phyloP scores from a whole-genome alignment of 2,888 invertebrate species.

The Lamellibrachia satsuma region DNA sequence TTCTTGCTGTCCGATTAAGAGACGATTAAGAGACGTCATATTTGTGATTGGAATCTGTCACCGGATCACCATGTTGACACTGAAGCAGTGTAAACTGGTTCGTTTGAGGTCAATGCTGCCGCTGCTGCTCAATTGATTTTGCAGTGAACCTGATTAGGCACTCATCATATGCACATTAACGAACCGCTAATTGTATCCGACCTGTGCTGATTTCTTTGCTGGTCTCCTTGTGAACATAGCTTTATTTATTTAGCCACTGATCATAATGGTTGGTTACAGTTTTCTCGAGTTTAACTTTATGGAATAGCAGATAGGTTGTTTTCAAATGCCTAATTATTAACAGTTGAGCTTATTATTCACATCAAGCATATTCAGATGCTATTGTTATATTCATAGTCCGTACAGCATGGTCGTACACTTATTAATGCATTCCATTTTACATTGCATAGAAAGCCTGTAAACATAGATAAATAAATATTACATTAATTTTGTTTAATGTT shows the following conservation, averaged over 20 bases:
- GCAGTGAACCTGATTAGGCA: slow-evolving; percentile 17
- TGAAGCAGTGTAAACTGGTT: slow-evolving; percentile 5
- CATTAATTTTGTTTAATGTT: background rate
- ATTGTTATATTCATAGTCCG: background rate
- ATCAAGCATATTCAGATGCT: no score
- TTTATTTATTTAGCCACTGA: slow-evolving; percentile 6
- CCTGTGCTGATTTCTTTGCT: slow-evolving; percentile 8
- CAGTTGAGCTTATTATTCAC: background rate
- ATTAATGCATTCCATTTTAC: background rate
- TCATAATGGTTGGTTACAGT: background rate
- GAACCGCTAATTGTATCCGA: slow-evolving; percentile 8
- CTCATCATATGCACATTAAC: slow-evolving; percentile 13
- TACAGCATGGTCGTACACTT: background rate
- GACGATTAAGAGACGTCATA: background rate
- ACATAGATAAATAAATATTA: background rate
- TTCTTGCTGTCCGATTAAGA: no score
- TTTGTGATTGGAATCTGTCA: background rate
- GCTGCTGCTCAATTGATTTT: slow-evolving; percentile 13
- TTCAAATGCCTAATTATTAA: background rate
- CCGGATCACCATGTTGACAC: background rate
- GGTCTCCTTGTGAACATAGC: background rate
- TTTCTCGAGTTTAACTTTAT: background rate
- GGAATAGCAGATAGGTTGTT: background rate
- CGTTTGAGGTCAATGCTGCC: background rate
- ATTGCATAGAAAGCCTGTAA: background rate